Evolutionary conservation across 2,888 invertebrate genomes (phyloP).

Genomic region (Andrena haemorrhoa): DNA sequence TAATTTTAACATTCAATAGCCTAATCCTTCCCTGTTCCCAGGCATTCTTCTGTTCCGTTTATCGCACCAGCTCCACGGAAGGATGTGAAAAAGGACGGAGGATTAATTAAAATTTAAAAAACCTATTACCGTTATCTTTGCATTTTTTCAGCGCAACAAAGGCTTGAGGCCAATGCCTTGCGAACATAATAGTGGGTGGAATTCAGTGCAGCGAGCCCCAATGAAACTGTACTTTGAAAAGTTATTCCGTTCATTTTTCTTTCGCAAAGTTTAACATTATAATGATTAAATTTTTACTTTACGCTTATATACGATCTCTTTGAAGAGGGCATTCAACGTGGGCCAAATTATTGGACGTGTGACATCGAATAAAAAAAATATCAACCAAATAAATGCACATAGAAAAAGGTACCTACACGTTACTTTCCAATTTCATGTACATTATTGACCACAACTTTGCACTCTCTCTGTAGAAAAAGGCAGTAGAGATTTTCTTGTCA

Average conservation of each 20-base stretch:
- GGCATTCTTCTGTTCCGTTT: neutral
- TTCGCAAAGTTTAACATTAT: neutral
- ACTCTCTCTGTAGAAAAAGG: too few relatives aligned
- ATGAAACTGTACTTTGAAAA: neutral
- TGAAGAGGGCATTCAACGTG: too few relatives aligned
- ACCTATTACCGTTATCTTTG: constrained; percentile 44
- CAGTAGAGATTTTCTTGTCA: too few relatives aligned
- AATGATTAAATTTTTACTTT: too few relatives aligned
- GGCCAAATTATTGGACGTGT: too few relatives aligned
- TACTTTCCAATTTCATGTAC: too few relatives aligned
- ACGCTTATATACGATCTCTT: too few relatives aligned
- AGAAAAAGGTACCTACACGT: too few relatives aligned
- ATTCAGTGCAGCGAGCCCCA: neutral
- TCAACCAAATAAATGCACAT: too few relatives aligned
- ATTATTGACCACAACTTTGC: too few relatives aligned
- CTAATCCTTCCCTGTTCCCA: constrained; percentile 19
- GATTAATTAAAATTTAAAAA: constrained; percentile 54
- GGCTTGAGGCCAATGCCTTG: constrained; percentile 1
- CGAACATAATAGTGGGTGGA: constrained; percentile 11
- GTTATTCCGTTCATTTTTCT: neutral
- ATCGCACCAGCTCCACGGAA: neutral
- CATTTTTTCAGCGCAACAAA: constrained; percentile 32
- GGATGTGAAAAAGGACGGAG: neutral
- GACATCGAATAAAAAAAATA: too few relatives aligned
- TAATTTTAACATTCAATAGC: neutral